phyloP scores from a whole-genome alignment of 2,888 invertebrate genomes.

The Megastigmus dorsalis region DNA sequence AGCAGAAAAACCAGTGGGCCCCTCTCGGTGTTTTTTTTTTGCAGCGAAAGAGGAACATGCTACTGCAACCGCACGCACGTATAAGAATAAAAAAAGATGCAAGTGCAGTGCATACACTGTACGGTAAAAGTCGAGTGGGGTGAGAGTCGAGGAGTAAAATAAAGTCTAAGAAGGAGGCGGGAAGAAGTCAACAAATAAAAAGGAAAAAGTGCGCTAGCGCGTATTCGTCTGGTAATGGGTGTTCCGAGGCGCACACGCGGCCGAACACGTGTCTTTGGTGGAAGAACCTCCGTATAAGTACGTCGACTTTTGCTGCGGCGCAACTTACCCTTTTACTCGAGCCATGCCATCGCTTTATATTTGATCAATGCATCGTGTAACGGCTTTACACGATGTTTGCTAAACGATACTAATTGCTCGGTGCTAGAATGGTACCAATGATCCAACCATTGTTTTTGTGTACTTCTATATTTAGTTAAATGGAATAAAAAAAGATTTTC shows the following conservation, averaged over 20 bases:
- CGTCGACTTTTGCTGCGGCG: no score
- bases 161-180: conserved; percentile 41
- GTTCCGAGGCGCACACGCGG: conserved; percentile 64
- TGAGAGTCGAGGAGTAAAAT: conserved; percentile 51
- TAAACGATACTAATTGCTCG: no score
- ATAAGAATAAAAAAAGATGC: conserved; percentile 2
- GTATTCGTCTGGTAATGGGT: conserved; percentile 56
- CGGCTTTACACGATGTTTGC: no score
- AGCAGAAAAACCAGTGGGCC: conserved; percentile 26
- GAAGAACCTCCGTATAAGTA: not conserved
- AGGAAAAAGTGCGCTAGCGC: not conserved
- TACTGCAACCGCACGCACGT: not conserved
- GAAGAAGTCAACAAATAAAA: conserved; percentile 46
- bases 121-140: conserved; percentile 1
- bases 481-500: no score
- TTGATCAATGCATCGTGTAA: not conserved
- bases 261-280: conserved; percentile 67
- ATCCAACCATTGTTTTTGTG: no score
- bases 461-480: no score
- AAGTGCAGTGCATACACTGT: not conserved
- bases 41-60: conserved; percentile 34
- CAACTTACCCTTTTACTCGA: no score
- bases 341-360: no score
- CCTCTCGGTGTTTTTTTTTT: conserved; percentile 15
- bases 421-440: no score